Base-by-base conservation (phyloP, 2,113 vertebrate genomes). In the Turnix velox region DNA sequence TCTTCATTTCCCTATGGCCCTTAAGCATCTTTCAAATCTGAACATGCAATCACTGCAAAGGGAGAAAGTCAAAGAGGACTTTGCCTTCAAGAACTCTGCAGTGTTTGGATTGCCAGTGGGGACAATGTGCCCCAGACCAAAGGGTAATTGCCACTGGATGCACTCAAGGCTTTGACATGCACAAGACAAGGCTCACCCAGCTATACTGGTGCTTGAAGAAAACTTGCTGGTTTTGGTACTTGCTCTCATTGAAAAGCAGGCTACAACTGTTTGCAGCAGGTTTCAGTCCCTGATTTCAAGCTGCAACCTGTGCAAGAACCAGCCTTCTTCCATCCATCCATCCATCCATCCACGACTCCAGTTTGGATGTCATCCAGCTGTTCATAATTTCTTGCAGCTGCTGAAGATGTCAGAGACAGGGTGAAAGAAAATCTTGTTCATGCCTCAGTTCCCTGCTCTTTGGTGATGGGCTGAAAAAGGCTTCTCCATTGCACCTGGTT, bases 1-100 rank as follows among this genome's bases (percentile, higher is more conserved):
- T 82, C 91, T 74, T 91, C 69, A 88, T 90, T 95, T 96, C 84
- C 69, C 69, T 24, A 18, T 92, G 59, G 83, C n/a, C 46, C 52
- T 95, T 84, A 93, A 90, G 58, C 19, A 72, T 87, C 76, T 79
- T 79, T 94, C 4, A 2, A 87, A 59, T 78, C 68, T 40, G 19
- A 88, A 88, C 19, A 27, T 49, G 43, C 33, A 61, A 54, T 79
- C 55, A 39, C 42, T 84, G 49, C 27, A 65, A 51, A 78, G 52
- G 63, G 40, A 85, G 54, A 59, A 87, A 77, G 51, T 65, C 46
- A 84, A 84, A 84, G 40, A 18, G 14, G 16, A 86, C 39, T 62
- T 54, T 90, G 37, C 76, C 79, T 82, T 81, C 4, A 14, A 80
- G 30, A 88, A 66, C 49, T 75, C 35, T 61, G 51, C 35, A 58